Evolutionary conservation across 2,797 vertebrate genomes (phyloP).

Genomic region (Sebastes cheni): DNA sequence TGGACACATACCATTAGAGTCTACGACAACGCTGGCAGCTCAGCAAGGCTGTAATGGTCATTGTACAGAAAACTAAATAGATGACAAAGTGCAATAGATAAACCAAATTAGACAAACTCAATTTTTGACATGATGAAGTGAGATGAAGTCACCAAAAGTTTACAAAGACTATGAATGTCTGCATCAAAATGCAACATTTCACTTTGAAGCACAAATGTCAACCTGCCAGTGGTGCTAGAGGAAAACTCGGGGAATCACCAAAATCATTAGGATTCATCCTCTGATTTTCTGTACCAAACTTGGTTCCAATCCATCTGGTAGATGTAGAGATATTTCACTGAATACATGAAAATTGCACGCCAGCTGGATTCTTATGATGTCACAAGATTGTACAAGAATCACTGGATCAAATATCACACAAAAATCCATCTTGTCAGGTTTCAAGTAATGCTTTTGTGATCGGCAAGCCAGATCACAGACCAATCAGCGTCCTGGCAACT

Average conservation of each 20-base stretch:
- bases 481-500: neutral
- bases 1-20: neutral
- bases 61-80: neutral
- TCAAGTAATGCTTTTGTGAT: too few species aligned
- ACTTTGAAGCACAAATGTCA: neutral
- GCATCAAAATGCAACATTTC: neutral
- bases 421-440: too few species aligned
- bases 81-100: neutral
- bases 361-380: too few species aligned
- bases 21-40: neutral
- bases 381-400: too few species aligned
- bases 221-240: too few species aligned
- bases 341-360: too few species aligned
- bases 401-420: too few species aligned
- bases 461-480: too few species aligned
- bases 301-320: neutral
- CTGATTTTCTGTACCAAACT: neutral
- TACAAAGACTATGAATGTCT: too few species aligned
- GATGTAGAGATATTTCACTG: neutral
- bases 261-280: neutral
- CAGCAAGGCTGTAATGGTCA: neutral
- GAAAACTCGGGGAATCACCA: neutral
- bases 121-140: neutral
- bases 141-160: neutral
- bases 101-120: neutral